Evolutionary conservation across 2,113 vertebrate genomes (phyloP), one percentile per base, ranked within the genome.

Genomic region (Falco punctatus): DNA sequence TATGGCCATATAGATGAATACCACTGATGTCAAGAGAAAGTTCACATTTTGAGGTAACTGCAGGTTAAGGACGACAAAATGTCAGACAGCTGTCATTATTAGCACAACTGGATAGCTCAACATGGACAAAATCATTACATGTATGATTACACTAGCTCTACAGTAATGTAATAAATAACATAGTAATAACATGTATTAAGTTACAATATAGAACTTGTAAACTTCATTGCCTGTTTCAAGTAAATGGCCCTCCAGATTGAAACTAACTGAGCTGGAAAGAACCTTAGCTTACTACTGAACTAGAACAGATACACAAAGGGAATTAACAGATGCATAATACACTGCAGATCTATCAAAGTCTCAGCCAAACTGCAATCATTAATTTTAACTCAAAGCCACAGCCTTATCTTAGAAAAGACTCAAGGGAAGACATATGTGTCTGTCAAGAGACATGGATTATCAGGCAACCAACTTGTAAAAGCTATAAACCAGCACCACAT

Each of bases 361-460:
- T 80, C 40, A 24, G 28, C 30, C 80, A 93, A 81, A 67, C 42
- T 62, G 28, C 18, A 85, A 15, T 40, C 19, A 52, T 44, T 42
- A 40, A 67, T 38, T 87, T 26, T 75, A 70, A 69, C 78, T 87
- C 44, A 75, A 49, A 82, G 70, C 13, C 54, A 83, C 22, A 78
- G 74, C 10, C 32, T 28, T 4, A 22, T 55, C 38, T 59, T 0
- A n/a, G 48, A 54, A 87, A 59, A 33, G 18, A 48, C 40, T 23
- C n/a, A 42, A 71, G 42, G 28, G 61, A 81, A 91, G 51, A 74
- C 2, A 1, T 15, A 17, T 0, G 1, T 44, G 7, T 73, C 6
- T 57, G 26, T 59, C 48, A 51, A 46, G 13, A 74, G 10, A 17
- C 90, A 64, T 5, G 6, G 66, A 32, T 88, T 49, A 88, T 19